Evolutionary conservation across 2,797 vertebrate genomes (phyloP).

Genomic region (Tiaroga cobitis): DNA sequence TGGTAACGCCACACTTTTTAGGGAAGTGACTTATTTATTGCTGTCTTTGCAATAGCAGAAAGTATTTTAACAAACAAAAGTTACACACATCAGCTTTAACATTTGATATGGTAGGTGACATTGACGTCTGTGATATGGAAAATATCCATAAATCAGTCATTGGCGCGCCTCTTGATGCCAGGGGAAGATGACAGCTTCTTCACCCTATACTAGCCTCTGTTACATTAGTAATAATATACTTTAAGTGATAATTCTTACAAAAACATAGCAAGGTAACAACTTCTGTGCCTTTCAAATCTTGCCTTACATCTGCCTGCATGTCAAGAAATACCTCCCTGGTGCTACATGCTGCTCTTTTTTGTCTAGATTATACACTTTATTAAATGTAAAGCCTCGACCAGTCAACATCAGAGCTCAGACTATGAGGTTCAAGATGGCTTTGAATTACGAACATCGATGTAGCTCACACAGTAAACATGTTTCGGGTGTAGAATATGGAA

Average conservation of each 20-base stretch:
- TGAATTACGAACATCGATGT: constrained; percentile 13
- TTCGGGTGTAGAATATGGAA: background rate
- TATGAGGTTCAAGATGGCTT: constrained; percentile 14
- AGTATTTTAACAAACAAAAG: background rate
- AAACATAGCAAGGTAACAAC: background rate
- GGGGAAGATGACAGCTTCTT: background rate
- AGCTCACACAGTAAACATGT: background rate
- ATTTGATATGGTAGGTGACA: background rate
- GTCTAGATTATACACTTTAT: background rate
- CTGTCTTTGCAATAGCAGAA: background rate
- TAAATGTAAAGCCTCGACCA: constrained; percentile 13
- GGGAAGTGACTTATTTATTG: background rate
- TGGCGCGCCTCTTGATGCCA: background rate
- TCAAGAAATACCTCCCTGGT: background rate
- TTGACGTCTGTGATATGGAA: background rate
- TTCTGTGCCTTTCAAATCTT: background rate
- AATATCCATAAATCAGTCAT: background rate
- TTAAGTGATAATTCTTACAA: background rate
- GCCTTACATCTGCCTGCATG: background rate
- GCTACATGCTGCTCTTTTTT: background rate
- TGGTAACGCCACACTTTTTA: no score
- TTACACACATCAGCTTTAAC: background rate
- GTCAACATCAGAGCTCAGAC: constrained; percentile 5
- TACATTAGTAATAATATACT: background rate
- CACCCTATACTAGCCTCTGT: background rate